Evolutionary conservation across 2,797 vertebrate species (phyloP), one percentile per base, ranked within the genome.

Genomic region (Phaenicophaeus curvirostris): DNA sequence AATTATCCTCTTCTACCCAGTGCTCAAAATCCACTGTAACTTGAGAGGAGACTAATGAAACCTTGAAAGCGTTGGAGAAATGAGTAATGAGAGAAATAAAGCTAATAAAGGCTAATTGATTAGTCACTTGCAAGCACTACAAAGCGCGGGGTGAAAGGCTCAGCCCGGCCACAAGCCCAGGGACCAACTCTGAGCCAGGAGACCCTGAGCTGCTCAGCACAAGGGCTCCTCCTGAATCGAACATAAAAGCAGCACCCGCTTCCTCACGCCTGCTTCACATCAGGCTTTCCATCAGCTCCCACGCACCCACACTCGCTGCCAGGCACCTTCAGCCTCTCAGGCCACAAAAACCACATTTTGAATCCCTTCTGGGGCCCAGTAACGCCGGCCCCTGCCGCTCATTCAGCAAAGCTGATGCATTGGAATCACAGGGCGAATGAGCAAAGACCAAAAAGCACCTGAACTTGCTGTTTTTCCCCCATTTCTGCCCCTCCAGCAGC

Each of bases 1-100:
- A 97, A 97, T 97, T 96, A 97, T 95, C 95, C 87, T 81, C 37
- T 94, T 88, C 79, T 86, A 92, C 59, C 39, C 48, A 77, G 89
- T 68, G 95, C 96, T 97, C 24, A 31, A 96, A 96, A 97, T 48
- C 94, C 95, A 92, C 95, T 86, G 95, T 77, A 97, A 96, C 94
- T 92, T 24, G 87, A 93, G 92, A 93, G 92, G 83, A 90, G 92
- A 63, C 96, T 96, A 96, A 98, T 93, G 97, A 97, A 95, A 96
- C 94, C 13, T 61, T 59, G 78, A 87, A 90, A 95, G 93, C 89
- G 8, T 57, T 53, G 87, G 89, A 94, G 93, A 94, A 96, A 95
- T 85, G 94, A 93, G 95, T 95, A 91, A 97, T 90, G 97, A 96
- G 93, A 87, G 92, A 87, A 97, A 96, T 65, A 85, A 90, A 71